A percentile compares a stretch with the other conserved stretches of the same genome.
These are phyloP conservation scores for Lepus townsendii DNA, from an alignment of 2,797 vertebrate species.

Conservation along the genomic window DNA sequence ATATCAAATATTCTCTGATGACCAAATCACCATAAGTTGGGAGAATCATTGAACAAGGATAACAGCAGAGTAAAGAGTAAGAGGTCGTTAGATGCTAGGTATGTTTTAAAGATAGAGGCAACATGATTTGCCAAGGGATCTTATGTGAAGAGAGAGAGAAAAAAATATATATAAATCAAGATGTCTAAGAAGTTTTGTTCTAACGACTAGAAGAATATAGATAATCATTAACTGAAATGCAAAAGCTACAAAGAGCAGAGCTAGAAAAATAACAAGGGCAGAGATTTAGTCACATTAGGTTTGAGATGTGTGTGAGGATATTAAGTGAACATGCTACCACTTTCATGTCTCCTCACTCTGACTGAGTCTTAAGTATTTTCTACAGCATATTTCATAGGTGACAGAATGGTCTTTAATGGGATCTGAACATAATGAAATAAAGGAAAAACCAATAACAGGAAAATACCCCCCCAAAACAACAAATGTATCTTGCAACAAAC, in stretches of 20 bases:
- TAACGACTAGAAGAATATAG: not conserved
- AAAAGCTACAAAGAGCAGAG: not conserved
- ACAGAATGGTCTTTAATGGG: not conserved
- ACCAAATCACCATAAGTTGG: not conserved
- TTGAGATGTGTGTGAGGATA: not conserved
- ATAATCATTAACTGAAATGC: not conserved
- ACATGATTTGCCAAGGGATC: not conserved
- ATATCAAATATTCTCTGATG: not conserved
- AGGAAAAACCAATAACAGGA: not conserved
- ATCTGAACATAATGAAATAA: not conserved
- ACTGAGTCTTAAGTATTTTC: not conserved
- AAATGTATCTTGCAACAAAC: not conserved
- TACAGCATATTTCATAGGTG: not conserved
- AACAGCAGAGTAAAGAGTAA: not conserved
- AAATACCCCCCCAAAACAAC: not conserved
- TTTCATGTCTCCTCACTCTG: not conserved
- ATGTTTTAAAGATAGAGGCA: not conserved
- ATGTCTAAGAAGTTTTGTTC: not conserved
- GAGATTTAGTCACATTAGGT: not conserved
- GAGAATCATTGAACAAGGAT: not conserved
- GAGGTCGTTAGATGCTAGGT: not conserved
- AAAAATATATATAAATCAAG: not conserved
- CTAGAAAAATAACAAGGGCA: not conserved
- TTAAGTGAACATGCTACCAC: not conserved
- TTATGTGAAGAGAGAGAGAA: not conserved